Percentiles rank a stretch among this genome's conserved stretches.
Conservation (phyloP, 1,140 invertebrate species). For the Steinernema feltiae region DNA sequence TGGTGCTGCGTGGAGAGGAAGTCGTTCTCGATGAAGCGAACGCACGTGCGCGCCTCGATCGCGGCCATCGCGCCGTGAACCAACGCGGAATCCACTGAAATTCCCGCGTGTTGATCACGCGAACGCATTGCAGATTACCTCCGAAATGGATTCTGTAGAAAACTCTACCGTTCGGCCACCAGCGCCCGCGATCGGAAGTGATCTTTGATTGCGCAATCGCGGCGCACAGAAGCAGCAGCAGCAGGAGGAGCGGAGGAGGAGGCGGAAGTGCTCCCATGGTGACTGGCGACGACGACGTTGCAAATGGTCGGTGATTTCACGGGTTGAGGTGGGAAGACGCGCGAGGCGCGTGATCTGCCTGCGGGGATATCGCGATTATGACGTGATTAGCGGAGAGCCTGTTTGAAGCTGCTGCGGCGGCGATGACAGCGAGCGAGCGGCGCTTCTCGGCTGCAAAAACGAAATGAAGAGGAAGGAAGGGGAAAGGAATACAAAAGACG, state of each 20-base stretch:
- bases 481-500: neutral
- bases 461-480: neutral
- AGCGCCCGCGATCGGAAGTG: neutral
- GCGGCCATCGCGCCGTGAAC: neutral
- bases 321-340: neutral
- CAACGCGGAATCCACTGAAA: neutral
- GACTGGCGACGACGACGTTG: neutral
- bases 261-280: too few species aligned
- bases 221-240: neutral
- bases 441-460: neutral
- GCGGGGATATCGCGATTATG: neutral
- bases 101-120: neutral
- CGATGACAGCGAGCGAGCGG: neutral
- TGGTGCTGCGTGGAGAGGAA: neutral
- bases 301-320: neutral
- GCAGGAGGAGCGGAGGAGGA: neutral
- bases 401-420: neutral
- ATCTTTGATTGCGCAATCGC: neutral
- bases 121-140: neutral
- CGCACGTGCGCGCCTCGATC: neutral
- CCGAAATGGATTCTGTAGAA: constrained; percentile 9
- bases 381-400: neutral
- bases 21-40: neutral
- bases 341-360: neutral
- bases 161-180: neutral